Base-by-base conservation (phyloP, 1,140 invertebrate genomes). In the Eumeta japonica region DNA sequence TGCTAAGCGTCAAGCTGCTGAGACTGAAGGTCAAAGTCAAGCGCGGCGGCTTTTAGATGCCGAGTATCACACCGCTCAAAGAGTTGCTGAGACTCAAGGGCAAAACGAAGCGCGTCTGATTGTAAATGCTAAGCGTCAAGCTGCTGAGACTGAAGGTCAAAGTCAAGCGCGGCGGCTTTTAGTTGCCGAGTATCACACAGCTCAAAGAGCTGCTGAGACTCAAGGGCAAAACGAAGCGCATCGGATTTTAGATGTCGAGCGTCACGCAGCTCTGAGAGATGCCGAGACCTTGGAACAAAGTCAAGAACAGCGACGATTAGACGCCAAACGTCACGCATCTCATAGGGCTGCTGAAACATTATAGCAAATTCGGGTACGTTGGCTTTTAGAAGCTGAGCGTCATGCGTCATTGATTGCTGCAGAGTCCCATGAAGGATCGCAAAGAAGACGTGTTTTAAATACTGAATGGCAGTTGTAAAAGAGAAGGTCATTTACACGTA, bases 401-500 rank as follows among this genome's bases (percentile, higher is more conserved):
- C 48, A 50, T 16, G 44, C 45, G 33, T 20, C 28, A 19, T 27
- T 30, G 9, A 43, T 35, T 28, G 39, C 41, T 9, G 41, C 36
- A 37, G 45, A 51, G 45, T 36, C 45, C n/a, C 5, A 5, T 14
- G 43, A 41, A 43, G 38, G 46, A 20, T 27, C 38, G 28, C 48
- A 37, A 28, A 35, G 36, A 37, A 35, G 45, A 16, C 41, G 35
- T 19, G 2, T 37, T 24, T 17, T 45, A 14, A 39, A 48, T 34
- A 35, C 41, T 41, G 43, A 46, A 32, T 39, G 43, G 15, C 47
- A 47, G 12, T 12, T 42, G 39, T 17, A 46, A 43, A 39, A 37
- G 16, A 37, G 41, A 42, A 16, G 29, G 19, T 11, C 35, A 10
- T 37, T 47, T 45, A 39, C 41, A 12, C 18, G 10, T 19, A 46